These are phyloP conservation scores for Lissonota sp. DNA, from an alignment of 2,888 invertebrate genomes.

Conservation along the genomic window DNA sequence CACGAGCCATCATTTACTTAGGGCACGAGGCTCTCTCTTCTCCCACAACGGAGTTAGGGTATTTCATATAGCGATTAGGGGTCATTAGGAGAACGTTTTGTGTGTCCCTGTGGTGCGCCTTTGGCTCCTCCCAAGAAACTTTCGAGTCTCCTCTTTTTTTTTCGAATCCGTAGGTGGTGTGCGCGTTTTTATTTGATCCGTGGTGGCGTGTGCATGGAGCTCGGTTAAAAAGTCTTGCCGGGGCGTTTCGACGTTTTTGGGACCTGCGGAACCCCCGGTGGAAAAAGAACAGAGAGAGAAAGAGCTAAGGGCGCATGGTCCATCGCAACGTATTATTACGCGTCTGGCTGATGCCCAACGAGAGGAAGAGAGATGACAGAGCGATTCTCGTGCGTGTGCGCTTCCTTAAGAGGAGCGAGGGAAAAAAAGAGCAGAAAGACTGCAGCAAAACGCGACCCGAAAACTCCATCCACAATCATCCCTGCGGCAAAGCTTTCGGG, in stretches of 20 bases:
- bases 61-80: slow-evolving; percentile 79
- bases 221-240: slow-evolving; percentile 40
- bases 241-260: slow-evolving; percentile 79
- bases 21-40: slow-evolving; percentile 61
- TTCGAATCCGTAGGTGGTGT: slow-evolving; percentile 42
- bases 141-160: slow-evolving; percentile 16
- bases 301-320: slow-evolving; percentile 38
- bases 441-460: slow-evolving; percentile 52
- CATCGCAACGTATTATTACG: slow-evolving; percentile 80
- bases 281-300: slow-evolving; percentile 2
- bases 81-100: slow-evolving; percentile 80
- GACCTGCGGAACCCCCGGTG: slow-evolving; percentile 71
- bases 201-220: slow-evolving; percentile 72
- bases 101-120: slow-evolving; percentile 76
- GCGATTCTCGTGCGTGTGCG: slow-evolving; percentile 58
- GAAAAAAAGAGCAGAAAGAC: slow-evolving; percentile 36
- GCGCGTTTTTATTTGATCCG: slow-evolving; percentile 47
- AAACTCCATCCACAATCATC: slow-evolving; percentile 34
- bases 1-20: slow-evolving; percentile 78
- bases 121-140: slow-evolving; percentile 48
- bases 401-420: slow-evolving; percentile 31
- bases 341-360: slow-evolving; percentile 78
- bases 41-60: slow-evolving; percentile 74
- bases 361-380: slow-evolving; percentile 6
- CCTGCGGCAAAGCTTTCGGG: slow-evolving; percentile 33